phyloP scores from a whole-genome alignment of 2,797 vertebrate species.

The Chaetodon trifasciatus region DNA sequence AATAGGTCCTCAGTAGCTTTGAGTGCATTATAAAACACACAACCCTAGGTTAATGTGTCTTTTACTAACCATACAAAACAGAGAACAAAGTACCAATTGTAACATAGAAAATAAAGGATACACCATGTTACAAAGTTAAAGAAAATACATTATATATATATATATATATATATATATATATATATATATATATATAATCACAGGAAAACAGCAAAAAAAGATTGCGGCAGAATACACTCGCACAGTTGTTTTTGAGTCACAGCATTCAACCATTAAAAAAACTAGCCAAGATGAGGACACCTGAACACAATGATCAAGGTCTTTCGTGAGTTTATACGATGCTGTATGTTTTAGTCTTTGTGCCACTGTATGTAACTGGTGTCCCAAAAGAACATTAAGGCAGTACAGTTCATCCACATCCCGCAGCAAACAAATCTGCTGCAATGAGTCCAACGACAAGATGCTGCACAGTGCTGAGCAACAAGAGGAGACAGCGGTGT shows the following conservation, averaged over 20 bases:
- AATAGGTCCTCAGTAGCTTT: conserved; percentile 98
- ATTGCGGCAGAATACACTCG: conserved; percentile 85
- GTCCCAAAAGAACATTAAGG: conserved; percentile 69
- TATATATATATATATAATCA: conserved; percentile 63
- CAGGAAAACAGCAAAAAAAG: conserved; percentile 88
- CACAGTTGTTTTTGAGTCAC: conserved; percentile 89
- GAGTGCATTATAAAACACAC: conserved; percentile 98
- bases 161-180: conserved; percentile 72
- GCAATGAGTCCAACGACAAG: conserved; percentile 25
- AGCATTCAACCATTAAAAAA: conserved; percentile 84
- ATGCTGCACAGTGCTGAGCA: conserved; percentile 53
- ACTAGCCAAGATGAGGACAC: conserved; percentile 62
- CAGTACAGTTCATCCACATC: conserved; percentile 61
- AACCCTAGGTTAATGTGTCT: conserved; percentile 96
- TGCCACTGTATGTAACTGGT: conserved; percentile 46
- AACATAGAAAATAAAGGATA: conserved; percentile 83
- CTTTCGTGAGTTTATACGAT: conserved; percentile 47
- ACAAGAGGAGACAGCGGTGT: conserved; percentile 43
- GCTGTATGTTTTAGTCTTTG: conserved; percentile 43
- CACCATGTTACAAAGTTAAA: conserved; percentile 94
- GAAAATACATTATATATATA: conserved; percentile 87
- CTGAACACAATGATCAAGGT: conserved; percentile 40
- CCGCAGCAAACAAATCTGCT: conserved; percentile 31
- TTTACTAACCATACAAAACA: conserved; percentile 90
- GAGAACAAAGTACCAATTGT: conserved; percentile 82